These are phyloP conservation scores for Sylvicola cinctus DNA, from an alignment of 2,888 invertebrate genomes.

Conservation along the genomic window DNA sequence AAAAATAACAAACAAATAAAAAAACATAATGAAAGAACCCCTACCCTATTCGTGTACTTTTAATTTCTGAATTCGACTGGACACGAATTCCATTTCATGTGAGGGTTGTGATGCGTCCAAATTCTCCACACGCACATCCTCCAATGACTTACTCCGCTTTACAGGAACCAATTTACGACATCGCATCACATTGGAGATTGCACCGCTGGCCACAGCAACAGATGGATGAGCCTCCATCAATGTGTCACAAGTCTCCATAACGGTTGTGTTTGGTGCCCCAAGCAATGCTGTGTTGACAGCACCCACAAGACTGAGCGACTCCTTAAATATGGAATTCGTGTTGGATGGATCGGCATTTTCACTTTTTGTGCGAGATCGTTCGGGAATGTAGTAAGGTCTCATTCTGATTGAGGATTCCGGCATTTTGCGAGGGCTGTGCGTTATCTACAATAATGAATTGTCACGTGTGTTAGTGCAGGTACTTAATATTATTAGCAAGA, in stretches of 20 bases:
- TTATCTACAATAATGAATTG: constrained; percentile 1
- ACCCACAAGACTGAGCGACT: neutral
- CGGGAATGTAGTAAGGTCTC: constrained; percentile 35
- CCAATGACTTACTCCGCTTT: constrained; percentile 39
- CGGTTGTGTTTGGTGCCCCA: neutral
- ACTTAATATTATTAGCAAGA: neutral
- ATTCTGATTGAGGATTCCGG: constrained; percentile 19
- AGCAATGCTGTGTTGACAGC: neutral
- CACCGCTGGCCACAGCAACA: constrained; percentile 5
- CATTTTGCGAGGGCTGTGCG: constrained; percentile 4
- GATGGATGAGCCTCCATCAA: no score
- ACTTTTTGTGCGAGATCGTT: constrained; percentile 37
- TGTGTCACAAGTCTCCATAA: neutral
- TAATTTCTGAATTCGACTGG: constrained; percentile 37
- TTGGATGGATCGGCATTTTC: constrained; percentile 32
- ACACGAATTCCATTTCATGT: constrained; percentile 38
- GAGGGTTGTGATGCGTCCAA: constrained; percentile 19
- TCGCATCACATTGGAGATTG: constrained; percentile 3
- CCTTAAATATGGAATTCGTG: constrained; percentile 2
- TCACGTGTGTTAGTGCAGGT: neutral
- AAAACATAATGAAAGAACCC: neutral
- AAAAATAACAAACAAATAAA: no score
- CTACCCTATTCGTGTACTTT: constrained; percentile 36
- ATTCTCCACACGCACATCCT: constrained; percentile 31
- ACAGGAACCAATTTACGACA: constrained; percentile 14